These are phyloP conservation scores for Halictus ligatus DNA, from an alignment of 2,888 invertebrate species.

Conservation along the genomic window DNA sequence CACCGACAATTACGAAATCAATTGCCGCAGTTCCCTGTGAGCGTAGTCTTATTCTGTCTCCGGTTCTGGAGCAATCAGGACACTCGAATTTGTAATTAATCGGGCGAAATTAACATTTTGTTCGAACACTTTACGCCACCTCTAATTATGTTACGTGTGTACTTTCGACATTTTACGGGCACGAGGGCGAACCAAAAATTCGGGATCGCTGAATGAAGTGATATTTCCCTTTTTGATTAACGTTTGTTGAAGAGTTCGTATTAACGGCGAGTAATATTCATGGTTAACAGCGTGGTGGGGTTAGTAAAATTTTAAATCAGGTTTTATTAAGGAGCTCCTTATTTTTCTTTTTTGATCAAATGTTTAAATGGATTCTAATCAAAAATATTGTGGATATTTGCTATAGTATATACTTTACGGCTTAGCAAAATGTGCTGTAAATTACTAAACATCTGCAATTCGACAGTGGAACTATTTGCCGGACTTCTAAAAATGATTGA, in stretches of 20 bases:
- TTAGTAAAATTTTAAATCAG: background rate
- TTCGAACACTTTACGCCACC: background rate
- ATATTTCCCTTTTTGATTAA: background rate
- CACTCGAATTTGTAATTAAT: background rate
- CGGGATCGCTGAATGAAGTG: background rate
- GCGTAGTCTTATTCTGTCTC: background rate
- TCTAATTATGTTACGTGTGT: background rate
- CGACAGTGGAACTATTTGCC: background rate
- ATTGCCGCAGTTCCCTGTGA: background rate
- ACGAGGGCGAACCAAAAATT: background rate
- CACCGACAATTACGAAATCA: background rate
- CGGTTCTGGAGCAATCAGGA: background rate
- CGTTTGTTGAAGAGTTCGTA: background rate
- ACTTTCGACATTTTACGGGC: background rate
- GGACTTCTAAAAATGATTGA: background rate
- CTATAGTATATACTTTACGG: rapidly evolving
- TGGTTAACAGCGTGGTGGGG: rapidly evolving
- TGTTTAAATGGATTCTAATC: too few species aligned
- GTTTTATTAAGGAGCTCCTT: background rate
- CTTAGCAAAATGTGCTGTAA: background rate
- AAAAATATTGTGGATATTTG: too few species aligned
- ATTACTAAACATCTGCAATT: background rate
- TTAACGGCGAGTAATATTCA: background rate
- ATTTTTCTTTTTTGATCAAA: background rate
- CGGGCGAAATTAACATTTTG: background rate